Percentiles rank a stretch among this genome's conserved stretches.
phyloP scores from a whole-genome alignment of 2,888 invertebrate species.

The Drosophila picticornis region DNA sequence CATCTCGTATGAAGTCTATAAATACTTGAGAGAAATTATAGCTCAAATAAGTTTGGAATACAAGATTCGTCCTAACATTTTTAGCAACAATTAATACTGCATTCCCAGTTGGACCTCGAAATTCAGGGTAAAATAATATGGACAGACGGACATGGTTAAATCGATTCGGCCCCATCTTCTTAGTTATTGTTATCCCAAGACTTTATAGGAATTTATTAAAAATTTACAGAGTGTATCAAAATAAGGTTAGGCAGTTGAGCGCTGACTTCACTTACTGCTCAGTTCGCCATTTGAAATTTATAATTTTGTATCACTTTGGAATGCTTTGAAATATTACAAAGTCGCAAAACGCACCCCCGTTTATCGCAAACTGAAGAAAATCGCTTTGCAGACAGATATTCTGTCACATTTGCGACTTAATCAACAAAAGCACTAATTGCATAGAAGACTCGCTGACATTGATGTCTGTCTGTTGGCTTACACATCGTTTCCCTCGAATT shows the following conservation, averaged over 20 bases:
- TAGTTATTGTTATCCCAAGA: not conserved
- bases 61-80: not conserved
- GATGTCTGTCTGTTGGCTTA: conserved; percentile 57
- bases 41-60: not conserved
- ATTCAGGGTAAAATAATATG: not conserved
- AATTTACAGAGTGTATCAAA: not conserved
- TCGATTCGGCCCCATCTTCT: not conserved
- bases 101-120: not conserved
- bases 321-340: conserved; percentile 20
- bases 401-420: conserved; percentile 61
- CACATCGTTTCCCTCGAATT: conserved; percentile 52
- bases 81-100: not conserved
- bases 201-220: not conserved
- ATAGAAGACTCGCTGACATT: conserved; percentile 76
- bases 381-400: conserved; percentile 11
- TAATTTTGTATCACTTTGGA: conserved; percentile 9
- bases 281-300: conserved; percentile 4
- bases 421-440: conserved; percentile 80
- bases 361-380: conserved; percentile 14
- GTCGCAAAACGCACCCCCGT: conserved; percentile 6
- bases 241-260: not conserved
- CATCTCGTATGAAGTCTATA: not conserved
- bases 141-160: fast-evolving
- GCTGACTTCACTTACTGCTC: not conserved
- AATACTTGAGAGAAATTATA: not conserved